These are phyloP conservation scores for Cacajao melanocephalus DNA, from an alignment of 2,797 vertebrate genomes.

Conservation along the genomic window DNA sequence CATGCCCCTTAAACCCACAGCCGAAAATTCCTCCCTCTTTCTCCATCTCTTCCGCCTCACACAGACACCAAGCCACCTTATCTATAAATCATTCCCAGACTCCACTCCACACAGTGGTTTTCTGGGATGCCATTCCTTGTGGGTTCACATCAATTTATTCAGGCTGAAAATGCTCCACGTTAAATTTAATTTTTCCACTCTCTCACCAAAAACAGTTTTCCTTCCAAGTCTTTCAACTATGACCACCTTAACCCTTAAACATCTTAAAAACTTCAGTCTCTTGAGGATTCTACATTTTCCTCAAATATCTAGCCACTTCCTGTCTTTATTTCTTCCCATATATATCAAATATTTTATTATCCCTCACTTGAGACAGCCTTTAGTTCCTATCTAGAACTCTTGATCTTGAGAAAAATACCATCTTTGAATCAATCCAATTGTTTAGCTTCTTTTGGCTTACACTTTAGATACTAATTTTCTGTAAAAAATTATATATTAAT, in stretches of 20 bases:
- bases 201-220: background rate
- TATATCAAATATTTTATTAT: background rate
- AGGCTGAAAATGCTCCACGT: background rate
- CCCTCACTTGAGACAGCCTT: background rate
- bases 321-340: background rate
- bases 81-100: background rate
- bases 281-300: background rate
- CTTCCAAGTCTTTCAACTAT: background rate
- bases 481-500: background rate
- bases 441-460: background rate
- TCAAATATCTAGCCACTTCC: background rate
- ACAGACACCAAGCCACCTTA: background rate
- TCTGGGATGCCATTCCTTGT: background rate
- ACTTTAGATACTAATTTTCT: background rate
- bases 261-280: background rate
- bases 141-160: background rate
- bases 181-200: background rate
- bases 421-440: background rate
- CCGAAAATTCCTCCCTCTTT: background rate
- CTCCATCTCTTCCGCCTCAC: background rate
- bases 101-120: background rate
- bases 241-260: background rate
- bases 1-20: background rate
- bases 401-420: background rate
- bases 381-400: background rate